Evolutionary conservation across 2,113 vertebrate genomes (phyloP).

Genomic region (Cromileptes altivelis): DNA sequence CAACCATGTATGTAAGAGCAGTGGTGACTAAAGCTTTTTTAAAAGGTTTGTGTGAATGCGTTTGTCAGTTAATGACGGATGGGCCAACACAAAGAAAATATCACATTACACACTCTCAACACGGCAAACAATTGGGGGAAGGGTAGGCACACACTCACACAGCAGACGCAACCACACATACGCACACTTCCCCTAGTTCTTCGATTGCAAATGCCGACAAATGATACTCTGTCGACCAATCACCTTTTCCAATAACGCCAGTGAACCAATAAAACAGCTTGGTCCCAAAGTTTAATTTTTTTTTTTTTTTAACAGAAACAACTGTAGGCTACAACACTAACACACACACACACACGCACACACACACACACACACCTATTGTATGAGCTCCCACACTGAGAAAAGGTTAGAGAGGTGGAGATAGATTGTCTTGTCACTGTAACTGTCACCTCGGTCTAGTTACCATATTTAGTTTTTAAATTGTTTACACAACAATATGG

Average conservation of each 20-base stretch:
- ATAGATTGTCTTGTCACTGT: not conserved
- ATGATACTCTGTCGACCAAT: slow-evolving; percentile 38
- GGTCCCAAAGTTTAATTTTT: slow-evolving; percentile 18
- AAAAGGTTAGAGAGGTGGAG: not conserved
- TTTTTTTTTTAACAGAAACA: slow-evolving; percentile 50
- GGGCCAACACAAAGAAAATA: slow-evolving; percentile 67
- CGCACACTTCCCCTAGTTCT: not conserved
- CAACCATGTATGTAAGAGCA: not conserved
- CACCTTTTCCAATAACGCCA: not conserved
- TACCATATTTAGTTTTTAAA: no score
- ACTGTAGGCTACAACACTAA: not conserved
- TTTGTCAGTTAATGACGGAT: slow-evolving; percentile 42
- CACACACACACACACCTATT: not conserved
- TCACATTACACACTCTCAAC: slow-evolving; percentile 67
- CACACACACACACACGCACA: no score
- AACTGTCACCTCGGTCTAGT: no score
- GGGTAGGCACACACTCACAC: not conserved
- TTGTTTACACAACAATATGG: no score
- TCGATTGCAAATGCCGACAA: slow-evolving; percentile 18
- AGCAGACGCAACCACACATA: slow-evolving; percentile 1
- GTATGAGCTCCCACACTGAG: not conserved
- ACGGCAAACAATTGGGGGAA: slow-evolving; percentile 37
- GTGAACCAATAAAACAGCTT: slow-evolving; percentile 12
- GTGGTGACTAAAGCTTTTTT: not conserved
- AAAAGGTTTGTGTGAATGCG: slow-evolving; percentile 33